These are phyloP conservation scores for Bradypodion pumilum DNA, from an alignment of 2,797 vertebrate species.

Conservation along the genomic window DNA sequence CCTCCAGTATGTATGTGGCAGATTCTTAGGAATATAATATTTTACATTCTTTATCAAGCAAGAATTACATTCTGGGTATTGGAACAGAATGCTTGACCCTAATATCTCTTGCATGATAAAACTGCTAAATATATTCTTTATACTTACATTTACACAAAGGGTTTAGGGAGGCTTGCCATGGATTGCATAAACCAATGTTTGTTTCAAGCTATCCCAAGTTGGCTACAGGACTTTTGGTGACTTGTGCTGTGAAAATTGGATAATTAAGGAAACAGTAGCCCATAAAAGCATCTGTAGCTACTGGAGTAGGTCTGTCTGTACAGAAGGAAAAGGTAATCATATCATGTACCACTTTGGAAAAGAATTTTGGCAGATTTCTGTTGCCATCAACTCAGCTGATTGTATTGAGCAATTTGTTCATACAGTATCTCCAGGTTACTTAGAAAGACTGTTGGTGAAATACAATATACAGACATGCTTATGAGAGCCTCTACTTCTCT, in stretches of 20 bases:
- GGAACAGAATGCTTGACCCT: conserved; percentile 25
- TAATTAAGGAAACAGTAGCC: conserved; percentile 34
- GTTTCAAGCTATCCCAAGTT: conserved; percentile 52
- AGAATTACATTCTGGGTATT: conserved; percentile 28
- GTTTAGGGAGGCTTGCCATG: conserved; percentile 51
- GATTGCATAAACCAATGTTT: conserved; percentile 49
- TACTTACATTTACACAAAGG: conserved; percentile 51
- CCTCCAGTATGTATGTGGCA: conserved; percentile 24
- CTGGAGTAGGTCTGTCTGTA: conserved; percentile 39
- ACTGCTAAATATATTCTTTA: conserved; percentile 35
- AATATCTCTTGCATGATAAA: conserved; percentile 31
- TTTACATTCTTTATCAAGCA: conserved; percentile 11
- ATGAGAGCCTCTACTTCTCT: conserved; percentile 53
- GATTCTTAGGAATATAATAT: conserved; percentile 24
- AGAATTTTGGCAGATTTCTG: conserved; percentile 37
- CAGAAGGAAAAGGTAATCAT: conserved; percentile 30
- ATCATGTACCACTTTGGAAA: conserved; percentile 18
- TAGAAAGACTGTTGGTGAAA: conserved; percentile 29
- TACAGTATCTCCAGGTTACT: conserved; percentile 31
- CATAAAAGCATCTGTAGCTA: conserved; percentile 43
- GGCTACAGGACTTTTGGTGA: conserved; percentile 50
- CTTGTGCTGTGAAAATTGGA: conserved; percentile 67
- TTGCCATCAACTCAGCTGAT: conserved; percentile 41
- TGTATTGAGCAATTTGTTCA: conserved; percentile 45
- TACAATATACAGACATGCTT: conserved; percentile 32